These are phyloP conservation scores for Hippolais icterina DNA, from an alignment of 2,113 vertebrate genomes.

Conservation along the genomic window DNA sequence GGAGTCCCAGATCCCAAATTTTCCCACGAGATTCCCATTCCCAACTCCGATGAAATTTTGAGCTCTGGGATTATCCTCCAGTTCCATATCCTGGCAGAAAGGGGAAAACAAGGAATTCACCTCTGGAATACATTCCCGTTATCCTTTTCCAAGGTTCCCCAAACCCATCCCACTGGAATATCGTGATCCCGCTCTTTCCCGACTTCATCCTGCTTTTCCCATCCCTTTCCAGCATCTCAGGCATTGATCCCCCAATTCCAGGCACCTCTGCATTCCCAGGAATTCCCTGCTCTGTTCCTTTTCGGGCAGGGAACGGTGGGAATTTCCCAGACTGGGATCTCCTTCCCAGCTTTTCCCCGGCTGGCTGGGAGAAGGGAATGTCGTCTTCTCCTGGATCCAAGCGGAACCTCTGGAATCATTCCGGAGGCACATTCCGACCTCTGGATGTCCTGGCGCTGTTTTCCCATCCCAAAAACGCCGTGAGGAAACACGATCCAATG, in stretches of 20 bases:
- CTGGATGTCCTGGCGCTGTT: neutral
- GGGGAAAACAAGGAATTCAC: neutral
- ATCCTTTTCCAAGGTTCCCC: neutral
- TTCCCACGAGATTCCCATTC: neutral
- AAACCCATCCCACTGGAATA: neutral
- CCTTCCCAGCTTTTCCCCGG: neutral
- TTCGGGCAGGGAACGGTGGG: neutral
- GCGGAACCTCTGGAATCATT: neutral
- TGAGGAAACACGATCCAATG: neutral
- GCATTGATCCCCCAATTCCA: neutral
- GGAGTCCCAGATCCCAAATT: neutral
- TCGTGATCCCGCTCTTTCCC: neutral
- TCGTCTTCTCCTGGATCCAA: neutral
- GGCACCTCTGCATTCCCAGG: accelerated
- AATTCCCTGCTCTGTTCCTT: neutral
- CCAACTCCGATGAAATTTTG: neutral
- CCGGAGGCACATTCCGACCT: accelerated
- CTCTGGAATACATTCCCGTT: neutral
- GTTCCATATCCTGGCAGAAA: neutral
- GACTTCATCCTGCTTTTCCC: neutral
- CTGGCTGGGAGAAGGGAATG: neutral
- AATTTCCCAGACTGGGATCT: neutral
- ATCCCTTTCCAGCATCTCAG: no score
- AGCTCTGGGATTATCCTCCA: neutral
- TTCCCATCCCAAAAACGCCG: neutral